Base-by-base conservation (phyloP, 2,888 invertebrate species). In the Lithophane leautieri region DNA sequence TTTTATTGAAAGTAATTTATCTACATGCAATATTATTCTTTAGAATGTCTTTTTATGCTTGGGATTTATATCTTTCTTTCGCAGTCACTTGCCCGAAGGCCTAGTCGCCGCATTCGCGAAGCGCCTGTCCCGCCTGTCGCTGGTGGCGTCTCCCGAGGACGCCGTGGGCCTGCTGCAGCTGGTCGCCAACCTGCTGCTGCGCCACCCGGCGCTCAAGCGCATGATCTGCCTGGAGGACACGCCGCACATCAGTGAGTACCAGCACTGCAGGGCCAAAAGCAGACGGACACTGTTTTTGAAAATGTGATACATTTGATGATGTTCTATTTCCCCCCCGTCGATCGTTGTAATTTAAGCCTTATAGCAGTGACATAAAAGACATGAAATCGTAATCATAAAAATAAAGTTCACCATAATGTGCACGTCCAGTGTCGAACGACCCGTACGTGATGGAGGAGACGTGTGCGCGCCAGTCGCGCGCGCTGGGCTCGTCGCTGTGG, bases 91-190 rank as follows among this genome's bases (percentile, higher is more conserved):
- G 81, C 99, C 99, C 0, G 98, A 99, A 90, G 97, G 98, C 85
- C 94, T 99, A 87, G 98, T 99, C 12, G 99, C 99, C 0, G 99
- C 99, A 4, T 99, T 99, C 94, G 98, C 98, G 3, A 99, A 99
- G 95, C 97, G 98, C 60, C 94, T 99, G 82, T 97, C 99, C 0
- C 97, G 99, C 8, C 96, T 99, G 79, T 97, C 98, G 28, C 96
- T 99, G 75, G 97, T 98, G 42, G 99, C 99, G 8, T 98, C 98
- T 6, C 97, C 98, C 0, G 98, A 98, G 81, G 98, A 98, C 92
- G 97, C 98, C 65, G 95, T 97, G 11, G 97, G 98, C 22, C 97
- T 99, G 83, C 97, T 99, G 88, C 97, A 98, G 86, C 98, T 99
- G 86, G 97, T 99, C 67, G 98, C 98, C 72, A 99, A 99, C 95